Evolutionary conservation across 64 coral and sea anemone species (phyloP).

Genomic region (Orbicella faveolata): DNA sequence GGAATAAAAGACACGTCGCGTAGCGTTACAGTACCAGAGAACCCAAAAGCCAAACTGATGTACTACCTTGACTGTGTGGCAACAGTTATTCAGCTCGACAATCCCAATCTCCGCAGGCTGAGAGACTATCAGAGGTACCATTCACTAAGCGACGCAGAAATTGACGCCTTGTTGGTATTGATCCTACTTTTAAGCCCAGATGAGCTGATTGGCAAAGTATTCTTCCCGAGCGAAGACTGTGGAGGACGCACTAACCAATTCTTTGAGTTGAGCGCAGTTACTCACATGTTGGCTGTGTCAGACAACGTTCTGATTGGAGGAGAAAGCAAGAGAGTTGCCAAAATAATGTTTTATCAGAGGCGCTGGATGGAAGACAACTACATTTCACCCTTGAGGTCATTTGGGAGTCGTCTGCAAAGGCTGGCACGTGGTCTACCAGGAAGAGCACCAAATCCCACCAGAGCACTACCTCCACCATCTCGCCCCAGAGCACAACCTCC

Average conservation of each 20-base stretch:
- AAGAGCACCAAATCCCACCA: neutral
- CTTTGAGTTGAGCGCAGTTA: neutral
- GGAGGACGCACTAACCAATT: neutral
- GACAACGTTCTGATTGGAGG: too few species aligned
- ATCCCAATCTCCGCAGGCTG: too few species aligned
- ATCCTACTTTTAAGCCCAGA: conserved; percentile 15
- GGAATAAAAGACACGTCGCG: neutral
- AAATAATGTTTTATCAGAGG: too few species aligned
- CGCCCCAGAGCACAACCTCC: too few species aligned
- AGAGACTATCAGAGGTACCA: neutral
- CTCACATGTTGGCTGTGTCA: too few species aligned
- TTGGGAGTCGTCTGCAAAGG: neutral
- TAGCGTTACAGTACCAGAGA: neutral
- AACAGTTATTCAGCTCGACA: too few species aligned
- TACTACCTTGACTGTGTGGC: too few species aligned
- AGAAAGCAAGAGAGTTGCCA: too few species aligned
- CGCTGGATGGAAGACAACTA: too few species aligned
- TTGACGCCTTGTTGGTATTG: conserved; percentile 12
- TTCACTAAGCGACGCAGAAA: neutral
- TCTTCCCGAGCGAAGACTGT: conserved; percentile 1
- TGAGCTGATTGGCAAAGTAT: neutral
- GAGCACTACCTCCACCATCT: too few species aligned
- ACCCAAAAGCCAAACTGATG: too few species aligned
- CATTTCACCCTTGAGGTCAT: too few species aligned
- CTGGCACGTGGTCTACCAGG: neutral